Evolutionary conservation across 2,888 invertebrate species (phyloP).

Genomic region (Watsonalla cultraria): DNA sequence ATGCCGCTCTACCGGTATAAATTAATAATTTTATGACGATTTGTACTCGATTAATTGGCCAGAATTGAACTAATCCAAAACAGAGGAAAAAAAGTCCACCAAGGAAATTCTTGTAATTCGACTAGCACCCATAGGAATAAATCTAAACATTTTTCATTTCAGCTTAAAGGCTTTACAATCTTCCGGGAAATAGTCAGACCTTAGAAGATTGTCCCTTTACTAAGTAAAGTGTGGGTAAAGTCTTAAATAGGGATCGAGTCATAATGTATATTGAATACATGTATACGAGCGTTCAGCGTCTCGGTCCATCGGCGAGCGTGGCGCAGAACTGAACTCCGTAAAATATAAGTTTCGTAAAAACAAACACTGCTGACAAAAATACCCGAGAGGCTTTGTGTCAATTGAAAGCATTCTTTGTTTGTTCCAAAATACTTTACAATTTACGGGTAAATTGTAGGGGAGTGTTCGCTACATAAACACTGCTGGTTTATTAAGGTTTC

Average conservation of each 20-base stretch:
- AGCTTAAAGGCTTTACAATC: neutral
- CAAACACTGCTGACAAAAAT: conserved; percentile 1
- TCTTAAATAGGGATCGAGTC: neutral
- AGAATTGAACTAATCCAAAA: too few relatives aligned
- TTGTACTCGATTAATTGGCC: too few relatives aligned
- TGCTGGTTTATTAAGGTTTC: neutral
- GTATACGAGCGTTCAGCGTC: neutral
- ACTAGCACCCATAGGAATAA: too few relatives aligned
- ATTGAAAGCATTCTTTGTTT: neutral
- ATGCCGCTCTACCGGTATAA: too few relatives aligned
- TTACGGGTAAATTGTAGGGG: neutral
- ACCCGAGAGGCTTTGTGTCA: neutral
- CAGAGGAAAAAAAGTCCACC: too few relatives aligned
- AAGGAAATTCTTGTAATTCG: too few relatives aligned
- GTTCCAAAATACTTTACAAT: neutral
- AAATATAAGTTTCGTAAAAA: neutral
- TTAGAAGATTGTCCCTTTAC: neutral
- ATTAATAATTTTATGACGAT: too few relatives aligned
- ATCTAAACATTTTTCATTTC: too few relatives aligned
- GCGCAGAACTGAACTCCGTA: neutral
- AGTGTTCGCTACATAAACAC: neutral
- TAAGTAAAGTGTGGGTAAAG: neutral
- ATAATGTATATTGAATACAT: neutral
- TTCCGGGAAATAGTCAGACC: neutral
- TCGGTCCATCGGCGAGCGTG: neutral